Conservation (phyloP, 2,888 invertebrate genomes). For the Rapana venosa region DNA sequence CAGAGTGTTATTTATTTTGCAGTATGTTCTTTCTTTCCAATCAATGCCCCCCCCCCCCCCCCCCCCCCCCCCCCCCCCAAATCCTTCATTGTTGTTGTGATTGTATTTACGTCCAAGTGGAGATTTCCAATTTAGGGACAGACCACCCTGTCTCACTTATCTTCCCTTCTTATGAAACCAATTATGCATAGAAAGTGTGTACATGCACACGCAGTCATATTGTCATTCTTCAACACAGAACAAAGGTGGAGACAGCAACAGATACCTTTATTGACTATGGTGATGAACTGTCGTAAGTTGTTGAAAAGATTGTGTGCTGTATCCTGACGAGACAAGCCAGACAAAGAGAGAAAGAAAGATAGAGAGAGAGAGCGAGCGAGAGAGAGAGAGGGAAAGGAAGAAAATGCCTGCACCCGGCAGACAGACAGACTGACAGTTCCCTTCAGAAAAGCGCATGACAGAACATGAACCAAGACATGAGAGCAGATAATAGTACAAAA, state of each 20-base stretch:
- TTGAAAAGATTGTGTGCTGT: constrained; percentile 33
- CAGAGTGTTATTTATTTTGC: too few relatives aligned
- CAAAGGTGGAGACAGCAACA: constrained; percentile 24
- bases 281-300: constrained; percentile 29
- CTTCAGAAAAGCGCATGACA: background rate
- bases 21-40: too few relatives aligned
- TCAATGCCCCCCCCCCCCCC: too few relatives aligned
- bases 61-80: too few relatives aligned
- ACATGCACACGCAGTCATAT: too few relatives aligned
- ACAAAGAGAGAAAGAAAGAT: background rate
- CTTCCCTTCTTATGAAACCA: too few relatives aligned
- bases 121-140: too few relatives aligned
- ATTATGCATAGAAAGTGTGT: too few relatives aligned
- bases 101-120: too few relatives aligned
- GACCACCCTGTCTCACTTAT: too few relatives aligned
- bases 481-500: background rate
- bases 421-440: background rate
- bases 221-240: background rate
- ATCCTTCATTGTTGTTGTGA: too few relatives aligned
- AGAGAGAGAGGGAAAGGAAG: background rate
- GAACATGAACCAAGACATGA: background rate
- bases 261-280: constrained; percentile 37
- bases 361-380: background rate
- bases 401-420: constrained; percentile 33
- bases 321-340: constrained; percentile 13